Base-by-base conservation (phyloP, 2,797 vertebrate species). In the Linurgus olivaceus region DNA sequence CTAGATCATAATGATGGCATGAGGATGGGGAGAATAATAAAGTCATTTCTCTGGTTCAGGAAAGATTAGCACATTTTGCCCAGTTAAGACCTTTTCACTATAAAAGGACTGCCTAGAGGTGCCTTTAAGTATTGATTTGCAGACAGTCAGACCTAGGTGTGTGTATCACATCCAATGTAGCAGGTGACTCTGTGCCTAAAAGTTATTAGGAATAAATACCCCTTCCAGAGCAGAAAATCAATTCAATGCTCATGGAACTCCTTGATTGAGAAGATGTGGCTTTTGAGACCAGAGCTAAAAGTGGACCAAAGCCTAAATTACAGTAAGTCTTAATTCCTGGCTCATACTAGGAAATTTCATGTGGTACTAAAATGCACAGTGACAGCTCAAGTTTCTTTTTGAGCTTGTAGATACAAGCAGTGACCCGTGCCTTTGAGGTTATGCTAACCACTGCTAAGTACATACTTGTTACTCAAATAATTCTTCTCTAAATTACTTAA, bases 41-140 rank as follows among this genome's bases (percentile, higher is more conserved):
- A 94, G 72, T 59, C 37, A 73, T 91, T 83, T 70, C 61, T 40
- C 59, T 37, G 66, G 54, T 81, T 93, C 94, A 81, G 65, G 33
- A 42, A 68, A 74, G 86, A 94, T 93, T 85, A 92, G 65, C 51
- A 85, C 86, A 61, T 94, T 90, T 75, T 89, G 61, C 79, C 84
- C 78, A 90, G 86, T 78, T 74, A 86, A 90, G 70, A 84, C 28
- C 28, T 91, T 90, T 84, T 91, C 47, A 24, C 74, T 85, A 33
- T n/a, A 24, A 63, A 95, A 93, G 33, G 25, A 63, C 51, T 88
- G 75, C 87, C 92, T 66, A 83, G 40, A 87, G 81, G 81, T 74
- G 61, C 80, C 78, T 93, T 47, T 40, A 61, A 77, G 61, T 68
- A 52, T 1, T 61, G 78, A 47, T 89, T 47, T 72, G 86, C 75